Conservation (phyloP, 2,888 invertebrate genomes). For the Apodemia duryi region DNA sequence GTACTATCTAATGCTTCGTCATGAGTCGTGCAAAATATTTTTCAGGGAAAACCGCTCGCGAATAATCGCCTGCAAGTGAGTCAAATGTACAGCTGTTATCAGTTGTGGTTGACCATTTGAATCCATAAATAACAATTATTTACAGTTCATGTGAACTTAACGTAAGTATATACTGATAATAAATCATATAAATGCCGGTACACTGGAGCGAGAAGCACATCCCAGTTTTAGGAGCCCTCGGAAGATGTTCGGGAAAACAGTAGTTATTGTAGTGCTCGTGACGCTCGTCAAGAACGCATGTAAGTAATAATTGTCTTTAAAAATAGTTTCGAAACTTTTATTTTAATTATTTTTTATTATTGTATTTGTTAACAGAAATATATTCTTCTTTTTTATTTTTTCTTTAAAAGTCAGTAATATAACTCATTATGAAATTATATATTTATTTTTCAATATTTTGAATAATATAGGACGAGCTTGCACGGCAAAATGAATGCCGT, state of each 20-base stretch:
- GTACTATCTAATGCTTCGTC: no score
- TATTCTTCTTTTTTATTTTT: constrained; percentile 11
- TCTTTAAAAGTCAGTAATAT: constrained; percentile 14
- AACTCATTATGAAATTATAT: constrained; percentile 17
- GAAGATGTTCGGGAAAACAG: constrained; percentile 16
- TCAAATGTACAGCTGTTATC: no score
- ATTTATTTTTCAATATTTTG: constrained; percentile 17
- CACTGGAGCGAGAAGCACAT: no score
- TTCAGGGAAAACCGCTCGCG: constrained; percentile 14
- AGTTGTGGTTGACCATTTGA: no score
- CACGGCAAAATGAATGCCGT: constrained; percentile 17
- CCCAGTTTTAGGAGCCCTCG: neutral
- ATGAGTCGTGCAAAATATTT: neutral
- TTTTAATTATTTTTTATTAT: constrained; percentile 13
- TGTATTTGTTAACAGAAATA: neutral
- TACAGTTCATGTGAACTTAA: no score
- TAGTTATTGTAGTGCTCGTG: constrained; percentile 16
- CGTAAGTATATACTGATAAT: no score
- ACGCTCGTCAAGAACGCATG: constrained; percentile 17
- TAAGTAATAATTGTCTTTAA: constrained; percentile 19
- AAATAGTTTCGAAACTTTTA: constrained; percentile 9
- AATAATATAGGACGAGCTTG: constrained; percentile 15
- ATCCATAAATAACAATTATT: no score
- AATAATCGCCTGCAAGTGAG: constrained; percentile 10
- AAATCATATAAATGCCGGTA: no score